Conservation (phyloP, 2,888 invertebrate genomes). For the Griposia aprilina region DNA sequence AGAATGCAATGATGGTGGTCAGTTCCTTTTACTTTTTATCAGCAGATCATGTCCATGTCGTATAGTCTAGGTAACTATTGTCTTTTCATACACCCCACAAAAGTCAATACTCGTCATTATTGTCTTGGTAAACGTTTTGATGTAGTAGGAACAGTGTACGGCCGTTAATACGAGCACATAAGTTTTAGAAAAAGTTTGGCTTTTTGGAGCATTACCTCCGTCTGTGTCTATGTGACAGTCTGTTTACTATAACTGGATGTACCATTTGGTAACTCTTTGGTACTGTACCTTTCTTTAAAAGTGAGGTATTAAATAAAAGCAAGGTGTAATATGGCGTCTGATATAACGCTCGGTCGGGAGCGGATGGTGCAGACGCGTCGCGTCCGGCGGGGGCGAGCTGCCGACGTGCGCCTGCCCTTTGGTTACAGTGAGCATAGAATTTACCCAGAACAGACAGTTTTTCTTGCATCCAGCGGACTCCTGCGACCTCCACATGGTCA, state of each 20-base stretch:
- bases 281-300: conserved; percentile 2
- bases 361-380: conserved; percentile 74
- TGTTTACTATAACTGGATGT: not conserved
- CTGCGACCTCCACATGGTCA: not conserved
- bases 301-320: conserved; percentile 36
- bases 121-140: not conserved
- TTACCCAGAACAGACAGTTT: conserved; percentile 29
- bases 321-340: conserved; percentile 48
- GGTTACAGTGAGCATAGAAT: conserved; percentile 22
- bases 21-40: conserved; percentile 11
- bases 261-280: not conserved
- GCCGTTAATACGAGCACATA: not conserved
- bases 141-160: not conserved
- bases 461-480: not conserved
- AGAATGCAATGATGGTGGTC: conserved; percentile 60
- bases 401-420: conserved; percentile 70
- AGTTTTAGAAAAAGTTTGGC: not conserved
- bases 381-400: conserved; percentile 69
- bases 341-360: conserved; percentile 52
- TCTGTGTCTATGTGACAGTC: not conserved
- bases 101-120: not conserved
- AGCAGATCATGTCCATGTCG: not conserved
- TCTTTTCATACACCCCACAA: not conserved
- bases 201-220: not conserved
- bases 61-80: not conserved